These are phyloP conservation scores for Ceratitis capitata DNA, from an alignment of 1,140 invertebrate species.

Conservation along the genomic window DNA sequence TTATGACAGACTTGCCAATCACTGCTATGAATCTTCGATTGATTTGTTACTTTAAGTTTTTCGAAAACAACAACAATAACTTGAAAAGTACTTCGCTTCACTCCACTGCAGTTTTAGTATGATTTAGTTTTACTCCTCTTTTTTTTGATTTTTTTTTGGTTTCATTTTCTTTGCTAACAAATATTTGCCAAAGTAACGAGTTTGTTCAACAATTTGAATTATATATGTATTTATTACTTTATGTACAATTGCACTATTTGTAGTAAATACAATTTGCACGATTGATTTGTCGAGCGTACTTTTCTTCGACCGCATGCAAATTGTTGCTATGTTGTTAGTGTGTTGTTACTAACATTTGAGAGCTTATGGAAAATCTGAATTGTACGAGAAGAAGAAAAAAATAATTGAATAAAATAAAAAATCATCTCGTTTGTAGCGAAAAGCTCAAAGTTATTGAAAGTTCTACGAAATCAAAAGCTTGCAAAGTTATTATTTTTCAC, in stretches of 20 bases:
- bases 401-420: background rate
- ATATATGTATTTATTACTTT: background rate
- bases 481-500: background rate
- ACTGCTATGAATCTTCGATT: background rate
- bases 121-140: too few species aligned
- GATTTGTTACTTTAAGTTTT: background rate
- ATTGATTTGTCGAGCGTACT: background rate
- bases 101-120: background rate
- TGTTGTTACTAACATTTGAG: background rate
- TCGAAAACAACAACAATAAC: background rate
- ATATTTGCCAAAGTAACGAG: background rate
- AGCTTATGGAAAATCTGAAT: background rate
- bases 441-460: background rate
- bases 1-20: background rate
- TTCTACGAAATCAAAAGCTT: background rate
- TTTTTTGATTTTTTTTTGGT: too few species aligned
- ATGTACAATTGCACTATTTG: background rate
- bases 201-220: background rate
- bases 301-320: background rate
- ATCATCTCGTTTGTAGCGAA: background rate
- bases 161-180: background rate
- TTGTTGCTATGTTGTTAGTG: too few species aligned
- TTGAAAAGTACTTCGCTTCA: background rate
- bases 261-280: slow-evolving; percentile 17
- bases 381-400: background rate